Base-by-base conservation (phyloP, 2,797 vertebrate genomes). In the Scomberomorus guttatus region DNA sequence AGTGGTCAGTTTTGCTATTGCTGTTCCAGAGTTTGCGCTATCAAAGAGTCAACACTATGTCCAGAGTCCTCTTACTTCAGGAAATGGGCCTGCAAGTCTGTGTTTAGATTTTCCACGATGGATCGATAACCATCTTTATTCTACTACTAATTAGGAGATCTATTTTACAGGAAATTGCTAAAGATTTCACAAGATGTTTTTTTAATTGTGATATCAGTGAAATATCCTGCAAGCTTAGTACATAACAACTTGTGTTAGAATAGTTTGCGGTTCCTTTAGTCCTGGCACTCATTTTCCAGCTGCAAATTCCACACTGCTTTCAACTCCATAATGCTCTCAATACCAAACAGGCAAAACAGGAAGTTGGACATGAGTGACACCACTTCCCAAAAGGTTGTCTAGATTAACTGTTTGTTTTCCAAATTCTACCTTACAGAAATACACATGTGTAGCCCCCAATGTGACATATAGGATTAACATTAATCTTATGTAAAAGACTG, bases 21-120 rank as follows among this genome's bases (percentile, higher is more conserved):
- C 95, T 95, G 87, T 77, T 93, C 86, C 91, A 95, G 92, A 96
- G 93, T 94, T 94, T 91, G 83, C 77, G 85, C 90, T 96, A 95
- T 96, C 94, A 93, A 89, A 95, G 91, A 76, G 79, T 86, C 84
- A 95, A 95, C 95, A 96, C 93, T 91, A 94, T 83, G 85, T 94
- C 62, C 92, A 93, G 89, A 84, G 88, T 87, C 32, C 91, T 86
- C 87, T 94, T 92, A 81, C 93, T 89, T 92, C 84, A 94, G 95
- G 95, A 96, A 96, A 86, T 90, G 87, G 91, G 93, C 91, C 91
- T 88, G 74, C 90, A 66, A 61, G 62, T 64, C 24, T 86, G 91
- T 93, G 85, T 93, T 56, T 70, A 94, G 93, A 95, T 68, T 60
- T 54, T 67, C 39, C 59, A 71, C 75, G 42, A 76, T 81, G 60